Conservation (phyloP, 2,113 vertebrate species). For the Macquaria ambigua region DNA sequence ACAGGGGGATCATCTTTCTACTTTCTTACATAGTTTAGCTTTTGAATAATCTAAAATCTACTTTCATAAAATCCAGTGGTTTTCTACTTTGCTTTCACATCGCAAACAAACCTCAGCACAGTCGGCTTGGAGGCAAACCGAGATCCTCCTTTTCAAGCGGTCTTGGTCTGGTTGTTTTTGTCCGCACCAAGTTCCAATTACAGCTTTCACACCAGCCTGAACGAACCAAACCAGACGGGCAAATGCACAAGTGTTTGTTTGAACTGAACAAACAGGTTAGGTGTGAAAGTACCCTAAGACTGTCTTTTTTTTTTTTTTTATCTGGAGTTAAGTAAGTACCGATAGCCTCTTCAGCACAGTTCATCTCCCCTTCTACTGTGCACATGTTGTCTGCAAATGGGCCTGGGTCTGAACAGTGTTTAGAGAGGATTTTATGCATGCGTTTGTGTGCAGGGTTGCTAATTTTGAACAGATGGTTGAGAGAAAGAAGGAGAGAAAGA, state of each 20-base stretch:
- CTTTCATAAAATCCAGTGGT: neutral
- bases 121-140: neutral
- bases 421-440: constrained; percentile 33
- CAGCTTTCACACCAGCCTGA: neutral
- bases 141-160: neutral
- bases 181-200: neutral
- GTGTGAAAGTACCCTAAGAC: neutral
- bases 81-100: neutral
- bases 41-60: no score
- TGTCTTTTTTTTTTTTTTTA: neutral
- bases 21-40: no score
- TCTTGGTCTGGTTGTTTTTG: neutral
- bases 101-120: neutral
- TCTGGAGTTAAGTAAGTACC: neutral
- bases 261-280: neutral
- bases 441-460: constrained; percentile 53
- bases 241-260: neutral
- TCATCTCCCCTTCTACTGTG: neutral
- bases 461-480: constrained; percentile 80
- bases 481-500: constrained; percentile 54
- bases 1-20: neutral
- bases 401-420: constrained; percentile 28
- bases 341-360: neutral
- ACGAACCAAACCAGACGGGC: neutral
- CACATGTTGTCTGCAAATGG: constrained; percentile 1